Percentiles rank a stretch among this genome's conserved stretches.
These are phyloP conservation scores for Hemichromis elongatus DNA, from an alignment of 2,113 vertebrate species.

Conservation along the genomic window DNA sequence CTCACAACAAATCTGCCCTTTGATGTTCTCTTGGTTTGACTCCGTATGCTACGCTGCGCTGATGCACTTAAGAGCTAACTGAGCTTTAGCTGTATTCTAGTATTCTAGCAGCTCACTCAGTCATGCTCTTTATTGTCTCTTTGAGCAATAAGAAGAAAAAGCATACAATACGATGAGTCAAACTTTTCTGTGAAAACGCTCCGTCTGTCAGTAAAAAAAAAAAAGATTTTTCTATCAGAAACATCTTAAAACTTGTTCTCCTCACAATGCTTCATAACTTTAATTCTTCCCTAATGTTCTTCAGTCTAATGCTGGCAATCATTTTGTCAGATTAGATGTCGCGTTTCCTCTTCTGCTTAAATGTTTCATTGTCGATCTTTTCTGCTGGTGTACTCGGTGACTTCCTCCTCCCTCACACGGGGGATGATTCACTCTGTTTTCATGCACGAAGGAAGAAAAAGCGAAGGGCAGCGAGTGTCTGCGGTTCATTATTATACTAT, in stretches of 20 bases:
- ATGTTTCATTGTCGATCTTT: not conserved
- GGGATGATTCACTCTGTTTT: not conserved
- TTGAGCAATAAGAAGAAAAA: not conserved
- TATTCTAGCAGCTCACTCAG: not conserved
- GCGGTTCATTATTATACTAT: not conserved
- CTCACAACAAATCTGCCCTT: not conserved
- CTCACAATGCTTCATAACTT: not conserved
- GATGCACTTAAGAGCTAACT: not conserved
- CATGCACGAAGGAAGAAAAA: not conserved
- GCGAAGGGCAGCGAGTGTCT: not conserved
- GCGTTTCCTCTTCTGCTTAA: not conserved
- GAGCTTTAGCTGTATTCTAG: not conserved
- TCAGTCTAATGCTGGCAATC: not conserved
- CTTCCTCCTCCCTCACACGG: not conserved
- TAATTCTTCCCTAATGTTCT: not conserved
- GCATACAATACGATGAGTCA: not conserved
- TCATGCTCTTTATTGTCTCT: not conserved
- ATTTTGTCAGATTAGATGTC: slow-evolving; percentile 11
- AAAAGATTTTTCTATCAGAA: not conserved
- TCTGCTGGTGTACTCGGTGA: not conserved
- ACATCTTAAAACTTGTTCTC: not conserved
- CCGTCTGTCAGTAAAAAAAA: not conserved
- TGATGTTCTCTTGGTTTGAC: not conserved
- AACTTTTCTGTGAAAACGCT: not conserved
- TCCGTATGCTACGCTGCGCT: not conserved